Percentiles rank a stretch among this genome's conserved stretches.
These are phyloP conservation scores for Furcula furcula DNA, from an alignment of 2,888 invertebrate genomes.

Conservation along the genomic window DNA sequence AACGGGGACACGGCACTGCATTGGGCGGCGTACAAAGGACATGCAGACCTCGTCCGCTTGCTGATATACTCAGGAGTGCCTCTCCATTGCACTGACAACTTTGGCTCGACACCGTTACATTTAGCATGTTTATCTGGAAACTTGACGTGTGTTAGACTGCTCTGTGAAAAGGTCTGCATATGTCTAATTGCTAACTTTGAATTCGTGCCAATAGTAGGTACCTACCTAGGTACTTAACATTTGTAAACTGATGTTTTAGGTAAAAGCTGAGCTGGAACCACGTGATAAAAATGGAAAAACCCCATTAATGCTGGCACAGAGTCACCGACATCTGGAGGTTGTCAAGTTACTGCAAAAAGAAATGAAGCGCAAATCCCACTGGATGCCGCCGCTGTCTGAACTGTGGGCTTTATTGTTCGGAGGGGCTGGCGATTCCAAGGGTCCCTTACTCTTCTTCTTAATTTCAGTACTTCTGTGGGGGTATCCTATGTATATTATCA, in stretches of 20 bases:
- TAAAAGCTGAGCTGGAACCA: slow-evolving; percentile 92
- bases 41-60: slow-evolving; percentile 92
- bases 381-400: slow-evolving; percentile 94
- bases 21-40: slow-evolving; percentile 97
- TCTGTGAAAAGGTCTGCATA: slow-evolving; percentile 89
- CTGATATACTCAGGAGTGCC: slow-evolving; percentile 96
- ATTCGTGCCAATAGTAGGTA: too few relatives aligned
- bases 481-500: slow-evolving; percentile 95
- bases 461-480: slow-evolving; percentile 94
- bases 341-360: slow-evolving; percentile 91
- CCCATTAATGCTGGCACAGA: slow-evolving; percentile 93
- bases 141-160: slow-evolving; percentile 90
- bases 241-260: slow-evolving; percentile 66
- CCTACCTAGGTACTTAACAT: background rate
- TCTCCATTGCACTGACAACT: slow-evolving; percentile 94
- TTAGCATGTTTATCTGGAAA: slow-evolving; percentile 94
- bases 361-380: slow-evolving; percentile 90
- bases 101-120: slow-evolving; percentile 95
- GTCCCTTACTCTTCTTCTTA: slow-evolving; percentile 92
- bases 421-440: slow-evolving; percentile 94
- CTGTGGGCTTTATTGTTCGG: slow-evolving; percentile 95
- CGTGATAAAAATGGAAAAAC: slow-evolving; percentile 96
- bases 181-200: background rate
- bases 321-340: slow-evolving; percentile 92
- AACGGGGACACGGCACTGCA: slow-evolving; percentile 96